Percentiles rank a stretch among this genome's conserved stretches.
Conservation (phyloP, 2,888 invertebrate genomes). For the Amphiduros pacificus region DNA sequence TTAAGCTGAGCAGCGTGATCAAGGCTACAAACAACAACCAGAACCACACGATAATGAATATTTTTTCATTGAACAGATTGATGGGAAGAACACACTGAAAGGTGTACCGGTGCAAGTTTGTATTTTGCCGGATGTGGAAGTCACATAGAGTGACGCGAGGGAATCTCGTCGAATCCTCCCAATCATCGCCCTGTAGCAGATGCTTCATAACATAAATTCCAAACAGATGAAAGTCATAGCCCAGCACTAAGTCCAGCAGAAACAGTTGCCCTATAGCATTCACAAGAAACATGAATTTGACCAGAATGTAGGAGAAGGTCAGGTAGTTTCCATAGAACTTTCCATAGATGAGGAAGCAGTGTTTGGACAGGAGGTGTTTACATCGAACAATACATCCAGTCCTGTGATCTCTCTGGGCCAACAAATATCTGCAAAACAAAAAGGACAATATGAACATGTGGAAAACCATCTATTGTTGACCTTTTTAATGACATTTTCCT, state of each 20-base stretch:
- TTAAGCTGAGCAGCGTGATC: slow-evolving; percentile 54
- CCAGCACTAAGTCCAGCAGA: slow-evolving; percentile 61
- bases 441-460: background rate
- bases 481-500: too few relatives aligned
- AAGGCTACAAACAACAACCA: slow-evolving; percentile 51
- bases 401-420: slow-evolving; percentile 18
- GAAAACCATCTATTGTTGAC: too few relatives aligned
- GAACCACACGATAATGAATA: slow-evolving; percentile 62
- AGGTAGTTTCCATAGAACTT: slow-evolving; percentile 60
- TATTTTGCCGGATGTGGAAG: slow-evolving; percentile 59
- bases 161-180: slow-evolving; percentile 53
- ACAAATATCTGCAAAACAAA: slow-evolving; percentile 13
- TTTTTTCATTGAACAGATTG: slow-evolving; percentile 48
- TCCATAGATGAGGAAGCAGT: slow-evolving; percentile 44
- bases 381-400: slow-evolving; percentile 19
- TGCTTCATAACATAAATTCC: slow-evolving; percentile 62
- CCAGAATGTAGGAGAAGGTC: slow-evolving; percentile 58
- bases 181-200: slow-evolving; percentile 53
- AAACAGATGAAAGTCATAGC: slow-evolving; percentile 48
- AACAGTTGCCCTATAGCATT: slow-evolving; percentile 62
- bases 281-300: slow-evolving; percentile 58
- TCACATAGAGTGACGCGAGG: slow-evolving; percentile 59
- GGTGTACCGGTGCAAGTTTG: slow-evolving; percentile 58
- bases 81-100: slow-evolving; percentile 58
- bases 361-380: slow-evolving; percentile 50